Evolutionary conservation across 2,888 invertebrate genomes (phyloP).

Genomic region (Ceratothoa steindachneri): DNA sequence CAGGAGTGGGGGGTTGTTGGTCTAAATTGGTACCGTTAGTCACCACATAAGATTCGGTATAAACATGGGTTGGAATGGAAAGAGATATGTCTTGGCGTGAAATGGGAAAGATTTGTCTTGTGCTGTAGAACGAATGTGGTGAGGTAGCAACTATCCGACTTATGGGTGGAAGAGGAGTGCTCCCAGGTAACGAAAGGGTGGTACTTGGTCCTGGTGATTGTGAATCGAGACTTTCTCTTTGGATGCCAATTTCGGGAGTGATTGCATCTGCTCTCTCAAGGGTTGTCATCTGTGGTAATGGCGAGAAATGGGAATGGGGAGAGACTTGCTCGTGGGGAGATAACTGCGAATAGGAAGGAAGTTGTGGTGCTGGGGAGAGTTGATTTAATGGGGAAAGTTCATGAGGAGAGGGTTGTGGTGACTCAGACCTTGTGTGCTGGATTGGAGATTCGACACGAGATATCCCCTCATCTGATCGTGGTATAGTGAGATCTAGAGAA

Average conservation of each 20-base stretch:
- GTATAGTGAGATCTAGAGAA: slow-evolving; percentile 40
- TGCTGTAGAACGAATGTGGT: slow-evolving; percentile 36
- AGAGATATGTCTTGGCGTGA: slow-evolving; percentile 40
- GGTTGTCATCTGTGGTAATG: slow-evolving; percentile 37
- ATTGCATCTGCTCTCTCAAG: slow-evolving; percentile 32
- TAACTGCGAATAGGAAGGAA: slow-evolving; percentile 31
- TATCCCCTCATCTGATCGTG: slow-evolving; percentile 21
- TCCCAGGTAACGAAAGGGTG: slow-evolving; percentile 28
- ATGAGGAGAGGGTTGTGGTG: slow-evolving; percentile 37
- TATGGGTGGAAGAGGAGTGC: slow-evolving; percentile 41
- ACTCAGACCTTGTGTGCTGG: slow-evolving; percentile 38
- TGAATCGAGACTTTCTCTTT: slow-evolving; percentile 14
- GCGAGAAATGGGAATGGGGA: slow-evolving; percentile 43
- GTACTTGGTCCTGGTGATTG: slow-evolving; percentile 21
- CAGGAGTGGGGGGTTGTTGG: slow-evolving; percentile 36
- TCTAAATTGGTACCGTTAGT: slow-evolving; percentile 27
- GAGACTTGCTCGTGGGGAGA: slow-evolving; percentile 43
- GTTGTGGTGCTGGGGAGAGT: slow-evolving; percentile 26
- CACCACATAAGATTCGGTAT: slow-evolving; percentile 35
- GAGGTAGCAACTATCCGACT: slow-evolving; percentile 43
- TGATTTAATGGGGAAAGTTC: slow-evolving; percentile 36
- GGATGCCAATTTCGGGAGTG: slow-evolving; percentile 23
- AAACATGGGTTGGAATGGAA: slow-evolving; percentile 35
- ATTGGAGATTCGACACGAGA: slow-evolving; percentile 19
- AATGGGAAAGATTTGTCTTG: slow-evolving; percentile 41